Evolutionary conservation across 2,888 invertebrate species (phyloP).

Genomic region (Tethea ocularis): DNA sequence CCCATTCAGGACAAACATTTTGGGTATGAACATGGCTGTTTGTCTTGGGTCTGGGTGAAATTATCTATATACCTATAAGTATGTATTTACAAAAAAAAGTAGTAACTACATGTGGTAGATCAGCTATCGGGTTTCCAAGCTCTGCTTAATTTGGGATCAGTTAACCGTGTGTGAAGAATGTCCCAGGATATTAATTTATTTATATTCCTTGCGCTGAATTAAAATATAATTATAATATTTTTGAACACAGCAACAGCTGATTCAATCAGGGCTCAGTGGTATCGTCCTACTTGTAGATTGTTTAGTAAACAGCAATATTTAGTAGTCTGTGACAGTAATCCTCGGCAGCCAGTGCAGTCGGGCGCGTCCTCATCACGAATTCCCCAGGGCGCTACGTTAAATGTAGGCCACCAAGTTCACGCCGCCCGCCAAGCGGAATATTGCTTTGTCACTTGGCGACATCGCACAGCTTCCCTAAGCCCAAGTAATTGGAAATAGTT

Average conservation of each 20-base stretch:
- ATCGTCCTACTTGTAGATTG: conserved; percentile 24
- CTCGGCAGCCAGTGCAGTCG: conserved; percentile 66
- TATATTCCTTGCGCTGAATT: background rate
- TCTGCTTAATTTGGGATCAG: too few relatives aligned
- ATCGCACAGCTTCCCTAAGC: conserved; percentile 77
- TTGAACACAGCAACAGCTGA: background rate
- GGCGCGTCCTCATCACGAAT: conserved; percentile 74
- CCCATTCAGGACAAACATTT: too few relatives aligned
- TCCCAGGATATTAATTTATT: too few relatives aligned
- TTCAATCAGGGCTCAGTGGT: conserved; percentile 27
- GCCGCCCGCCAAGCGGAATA: conserved; percentile 69
- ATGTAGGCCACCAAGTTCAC: conserved; percentile 80
- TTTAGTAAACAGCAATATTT: conserved; percentile 63
- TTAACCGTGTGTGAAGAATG: too few relatives aligned
- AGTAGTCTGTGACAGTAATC: conserved; percentile 69
- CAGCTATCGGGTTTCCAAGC: too few relatives aligned
- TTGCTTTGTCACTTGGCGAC: conserved; percentile 83
- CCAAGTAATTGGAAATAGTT: conserved; percentile 83
- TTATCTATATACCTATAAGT: too few relatives aligned
- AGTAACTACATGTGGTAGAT: too few relatives aligned
- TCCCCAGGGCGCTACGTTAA: conserved; percentile 76
- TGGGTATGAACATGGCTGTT: too few relatives aligned
- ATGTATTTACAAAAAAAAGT: too few relatives aligned
- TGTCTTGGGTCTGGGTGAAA: too few relatives aligned
- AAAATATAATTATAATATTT: background rate